Evolutionary conservation across 2,113 vertebrate genomes (phyloP).

Genomic region (Ovis aries): DNA sequence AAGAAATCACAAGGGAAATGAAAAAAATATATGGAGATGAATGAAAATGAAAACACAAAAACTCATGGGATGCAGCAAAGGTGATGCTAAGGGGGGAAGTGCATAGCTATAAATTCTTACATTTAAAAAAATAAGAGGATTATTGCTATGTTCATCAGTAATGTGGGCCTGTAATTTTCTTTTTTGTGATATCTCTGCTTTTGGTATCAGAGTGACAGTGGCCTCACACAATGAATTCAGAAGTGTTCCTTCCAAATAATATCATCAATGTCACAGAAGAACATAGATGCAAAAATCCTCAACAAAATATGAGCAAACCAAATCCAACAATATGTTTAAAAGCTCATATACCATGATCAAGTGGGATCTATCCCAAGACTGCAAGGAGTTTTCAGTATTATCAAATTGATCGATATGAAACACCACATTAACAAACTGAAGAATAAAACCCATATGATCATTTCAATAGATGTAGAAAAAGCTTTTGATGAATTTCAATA

Average conservation of each 20-base stretch:
- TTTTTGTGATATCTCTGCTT: neutral
- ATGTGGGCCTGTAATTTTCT: neutral
- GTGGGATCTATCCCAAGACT: neutral
- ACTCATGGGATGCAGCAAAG: neutral
- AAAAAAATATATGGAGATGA: neutral
- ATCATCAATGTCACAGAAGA: neutral
- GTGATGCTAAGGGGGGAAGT: neutral
- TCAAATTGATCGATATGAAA: neutral
- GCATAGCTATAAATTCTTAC: neutral
- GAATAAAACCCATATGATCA: neutral
- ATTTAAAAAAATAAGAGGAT: neutral
- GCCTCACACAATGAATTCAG: neutral
- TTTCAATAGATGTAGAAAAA: neutral
- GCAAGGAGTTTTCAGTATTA: neutral
- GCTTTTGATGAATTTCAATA: neutral
- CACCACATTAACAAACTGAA: neutral
- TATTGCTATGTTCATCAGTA: neutral
- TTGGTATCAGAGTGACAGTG: neutral
- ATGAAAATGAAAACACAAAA: neutral
- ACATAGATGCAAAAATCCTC: neutral
- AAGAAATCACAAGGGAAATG: neutral
- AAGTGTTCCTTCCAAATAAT: neutral
- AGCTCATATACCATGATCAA: neutral
- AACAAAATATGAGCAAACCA: neutral
- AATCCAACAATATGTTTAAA: neutral